These are phyloP conservation scores for Hippocampus abdominalis DNA, from an alignment of 2,113 vertebrate genomes.

Conservation along the genomic window DNA sequence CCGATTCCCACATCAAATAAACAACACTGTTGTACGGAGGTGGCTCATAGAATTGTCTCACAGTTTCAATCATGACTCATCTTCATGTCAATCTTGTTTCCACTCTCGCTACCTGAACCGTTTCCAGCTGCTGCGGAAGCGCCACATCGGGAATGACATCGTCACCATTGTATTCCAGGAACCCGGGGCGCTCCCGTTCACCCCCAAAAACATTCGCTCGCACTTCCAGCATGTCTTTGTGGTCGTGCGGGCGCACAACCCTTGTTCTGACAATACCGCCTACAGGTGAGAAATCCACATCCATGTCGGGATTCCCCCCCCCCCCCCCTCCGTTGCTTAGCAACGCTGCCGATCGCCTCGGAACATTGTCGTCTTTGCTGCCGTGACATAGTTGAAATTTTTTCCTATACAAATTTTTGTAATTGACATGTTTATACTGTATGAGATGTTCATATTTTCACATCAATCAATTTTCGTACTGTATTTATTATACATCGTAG, in stretches of 20 bases:
- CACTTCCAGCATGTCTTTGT: conserved; percentile 98
- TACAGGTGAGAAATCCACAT: conserved; percentile 82
- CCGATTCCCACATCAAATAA: neutral
- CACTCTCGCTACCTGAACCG: neutral
- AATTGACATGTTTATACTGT: no score
- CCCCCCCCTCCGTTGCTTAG: no score
- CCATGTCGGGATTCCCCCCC: no score
- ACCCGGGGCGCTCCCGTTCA: conserved; percentile 92
- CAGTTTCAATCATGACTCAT: neutral
- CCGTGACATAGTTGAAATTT: no score
- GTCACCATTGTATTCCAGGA: conserved; percentile 98
- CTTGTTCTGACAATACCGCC: conserved; percentile 86
- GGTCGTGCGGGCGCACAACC: conserved; percentile 84
- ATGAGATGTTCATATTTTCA: no score
- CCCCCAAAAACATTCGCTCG: conserved; percentile 96
- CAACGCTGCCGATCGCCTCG: no score
- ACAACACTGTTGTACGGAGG: neutral
- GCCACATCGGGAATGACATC: conserved; percentile 97
- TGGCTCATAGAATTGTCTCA: neutral
- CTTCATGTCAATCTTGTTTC: neutral
- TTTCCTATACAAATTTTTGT: no score
- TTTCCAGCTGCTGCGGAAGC: conserved; percentile 86
- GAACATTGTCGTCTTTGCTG: no score
- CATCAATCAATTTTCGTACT: no score
- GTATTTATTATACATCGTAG: no score